phyloP scores from a whole-genome alignment of 2,888 invertebrate genomes.

The Oligia fasciuncula region DNA sequence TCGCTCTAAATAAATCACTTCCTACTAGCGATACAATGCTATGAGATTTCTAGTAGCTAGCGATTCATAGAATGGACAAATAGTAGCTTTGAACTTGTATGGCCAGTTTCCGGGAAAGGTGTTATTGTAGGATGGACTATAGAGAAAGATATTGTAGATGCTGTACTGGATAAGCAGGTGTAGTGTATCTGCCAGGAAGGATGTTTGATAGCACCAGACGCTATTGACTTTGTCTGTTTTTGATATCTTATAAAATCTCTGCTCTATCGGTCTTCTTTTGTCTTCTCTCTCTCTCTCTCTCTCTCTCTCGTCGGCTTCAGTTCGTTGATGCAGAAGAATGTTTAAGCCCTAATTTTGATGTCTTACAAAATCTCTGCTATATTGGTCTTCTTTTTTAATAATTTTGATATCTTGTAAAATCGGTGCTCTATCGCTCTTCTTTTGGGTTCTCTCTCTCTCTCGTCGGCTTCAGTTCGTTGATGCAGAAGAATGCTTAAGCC shows the following conservation, averaged over 20 bases:
- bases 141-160: not conserved
- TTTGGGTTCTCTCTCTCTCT: too few species aligned
- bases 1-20: slow-evolving; percentile 88
- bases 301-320: not conserved
- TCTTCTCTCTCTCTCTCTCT: too few species aligned
- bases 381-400: not conserved
- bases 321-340: not conserved
- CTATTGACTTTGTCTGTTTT: not conserved
- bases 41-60: slow-evolving; percentile 64
- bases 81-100: slow-evolving; percentile 33
- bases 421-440: not conserved
- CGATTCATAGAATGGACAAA: slow-evolving; percentile 58
- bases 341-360: too few species aligned
- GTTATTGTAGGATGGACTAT: slow-evolving; percentile 3
- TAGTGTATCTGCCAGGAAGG: not conserved
- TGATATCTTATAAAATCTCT: not conserved
- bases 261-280: not conserved
- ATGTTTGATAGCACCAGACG: not conserved
- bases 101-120: slow-evolving; percentile 13
- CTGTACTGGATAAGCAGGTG: not conserved
- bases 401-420: not conserved
- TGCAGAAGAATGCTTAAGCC: not conserved
- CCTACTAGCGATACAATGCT: slow-evolving; percentile 83
- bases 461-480: too few species aligned
- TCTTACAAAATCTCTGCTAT: too few species aligned